These are phyloP conservation scores for Argopecten irradians DNA, from an alignment of 1,140 invertebrate genomes.

Conservation along the genomic window DNA sequence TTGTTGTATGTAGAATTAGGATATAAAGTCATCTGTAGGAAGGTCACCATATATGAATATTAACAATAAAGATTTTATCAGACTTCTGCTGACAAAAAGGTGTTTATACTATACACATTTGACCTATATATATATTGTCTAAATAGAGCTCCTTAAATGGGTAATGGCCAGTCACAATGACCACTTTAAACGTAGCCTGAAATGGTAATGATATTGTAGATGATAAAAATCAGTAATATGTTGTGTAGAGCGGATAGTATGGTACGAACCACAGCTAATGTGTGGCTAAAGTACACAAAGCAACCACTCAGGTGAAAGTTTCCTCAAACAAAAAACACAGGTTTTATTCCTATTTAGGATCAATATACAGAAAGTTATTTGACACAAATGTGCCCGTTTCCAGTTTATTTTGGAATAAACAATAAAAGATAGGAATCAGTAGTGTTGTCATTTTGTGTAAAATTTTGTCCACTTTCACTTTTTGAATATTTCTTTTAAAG, in stretches of 20 bases:
- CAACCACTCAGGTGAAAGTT: not conserved
- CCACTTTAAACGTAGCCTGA: not conserved
- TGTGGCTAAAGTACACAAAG: not conserved
- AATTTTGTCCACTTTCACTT: not conserved
- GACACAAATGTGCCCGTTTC: not conserved
- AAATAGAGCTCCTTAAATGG: not conserved
- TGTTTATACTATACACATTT: not conserved
- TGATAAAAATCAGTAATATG: not conserved
- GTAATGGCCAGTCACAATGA: not conserved
- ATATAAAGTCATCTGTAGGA: not conserved
- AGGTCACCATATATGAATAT: not conserved
- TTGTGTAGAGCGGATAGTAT: not conserved
- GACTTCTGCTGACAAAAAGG: not conserved
- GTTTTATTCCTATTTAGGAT: conserved; percentile 4
- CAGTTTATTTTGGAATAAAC: not conserved
- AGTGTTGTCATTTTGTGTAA: not conserved
- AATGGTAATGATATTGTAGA: not conserved
- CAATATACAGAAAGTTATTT: not conserved
- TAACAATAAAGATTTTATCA: not conserved
- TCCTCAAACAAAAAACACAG: not conserved
- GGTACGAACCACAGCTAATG: not conserved
- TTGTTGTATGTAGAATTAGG: not conserved
- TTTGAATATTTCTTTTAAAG: not conserved
- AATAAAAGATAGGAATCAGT: not conserved
- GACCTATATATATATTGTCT: not conserved